phyloP scores from a whole-genome alignment of 2,888 invertebrate genomes.

The Sinotaia quadrata region DNA sequence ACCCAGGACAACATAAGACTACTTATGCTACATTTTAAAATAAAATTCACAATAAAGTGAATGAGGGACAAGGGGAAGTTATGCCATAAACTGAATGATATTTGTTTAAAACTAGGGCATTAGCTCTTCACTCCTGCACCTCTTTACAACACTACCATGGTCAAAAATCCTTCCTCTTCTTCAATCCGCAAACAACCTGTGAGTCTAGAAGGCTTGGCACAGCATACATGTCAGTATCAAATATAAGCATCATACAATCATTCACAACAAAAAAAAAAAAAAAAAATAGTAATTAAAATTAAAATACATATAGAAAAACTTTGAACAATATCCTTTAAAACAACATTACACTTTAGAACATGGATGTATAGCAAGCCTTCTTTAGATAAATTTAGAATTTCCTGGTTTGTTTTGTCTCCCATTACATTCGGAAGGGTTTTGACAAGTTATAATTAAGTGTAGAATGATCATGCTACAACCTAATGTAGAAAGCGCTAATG shows the following conservation, averaged over 20 bases:
- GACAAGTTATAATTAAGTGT: neutral
- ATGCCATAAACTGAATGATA: too few relatives aligned
- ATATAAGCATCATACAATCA: constrained; percentile 8
- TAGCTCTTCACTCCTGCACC: constrained; percentile 23
- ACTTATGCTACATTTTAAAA: too few relatives aligned
- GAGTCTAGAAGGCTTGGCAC: constrained; percentile 64
- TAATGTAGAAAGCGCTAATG: constrained; percentile 6
- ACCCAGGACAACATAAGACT: too few relatives aligned
- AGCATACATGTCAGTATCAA: constrained; percentile 39
- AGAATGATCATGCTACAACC: constrained; percentile 33
- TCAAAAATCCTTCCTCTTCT: constrained; percentile 72
- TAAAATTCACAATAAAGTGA: too few relatives aligned
- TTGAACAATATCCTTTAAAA: neutral
- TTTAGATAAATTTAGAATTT: neutral
- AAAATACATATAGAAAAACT: neutral
- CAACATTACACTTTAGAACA: constrained; percentile 23
- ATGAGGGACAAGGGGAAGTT: too few relatives aligned
- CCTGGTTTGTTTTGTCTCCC: neutral
- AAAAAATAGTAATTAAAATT: neutral
- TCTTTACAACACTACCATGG: constrained; percentile 54
- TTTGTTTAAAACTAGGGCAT: too few relatives aligned
- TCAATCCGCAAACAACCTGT: constrained; percentile 48
- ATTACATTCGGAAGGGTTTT: neutral
- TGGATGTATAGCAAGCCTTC: constrained; percentile 30
- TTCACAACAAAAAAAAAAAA: constrained; percentile 1